Percentiles rank a stretch among this genome's conserved stretches.
phyloP scores from a whole-genome alignment of 2,113 vertebrate genomes.

The Gymnogyps californianus region DNA sequence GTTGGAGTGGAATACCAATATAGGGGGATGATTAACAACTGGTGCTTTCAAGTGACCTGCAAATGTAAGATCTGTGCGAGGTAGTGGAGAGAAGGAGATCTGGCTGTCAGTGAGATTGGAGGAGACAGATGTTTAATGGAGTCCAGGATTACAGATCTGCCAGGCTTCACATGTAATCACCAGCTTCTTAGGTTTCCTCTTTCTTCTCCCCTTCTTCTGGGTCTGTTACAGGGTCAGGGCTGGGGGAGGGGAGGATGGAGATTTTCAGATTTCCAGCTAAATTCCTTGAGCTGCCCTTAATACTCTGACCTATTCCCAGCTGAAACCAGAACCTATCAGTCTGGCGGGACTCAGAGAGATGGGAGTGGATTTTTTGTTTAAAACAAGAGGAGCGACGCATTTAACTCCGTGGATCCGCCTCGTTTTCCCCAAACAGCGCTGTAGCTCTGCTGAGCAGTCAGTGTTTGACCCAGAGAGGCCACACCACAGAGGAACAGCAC shows the following conservation, averaged over 20 bases:
- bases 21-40: not conserved
- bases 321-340: not conserved
- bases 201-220: not conserved
- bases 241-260: not conserved
- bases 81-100: not conserved
- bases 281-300: slow-evolving; percentile 26
- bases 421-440: not conserved
- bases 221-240: not conserved
- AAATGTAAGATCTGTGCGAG: not conserved
- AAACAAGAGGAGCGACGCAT: not conserved
- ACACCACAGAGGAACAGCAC: not conserved
- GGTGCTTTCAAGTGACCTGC: not conserved
- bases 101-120: slow-evolving; percentile 43
- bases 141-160: slow-evolving; percentile 48
- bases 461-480: not conserved
- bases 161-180: slow-evolving; percentile 24
- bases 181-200: slow-evolving; percentile 33
- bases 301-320: not conserved
- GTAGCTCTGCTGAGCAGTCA: not conserved
- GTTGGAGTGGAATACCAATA: not conserved
- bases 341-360: not conserved
- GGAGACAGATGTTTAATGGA: slow-evolving; percentile 65
- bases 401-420: not conserved
- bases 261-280: slow-evolving; percentile 21
- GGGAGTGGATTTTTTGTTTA: not conserved